Evolutionary conservation across 2,797 vertebrate genomes (phyloP), one percentile per base, ranked within the genome.

Genomic region (Pantherophis vulpinus): DNA sequence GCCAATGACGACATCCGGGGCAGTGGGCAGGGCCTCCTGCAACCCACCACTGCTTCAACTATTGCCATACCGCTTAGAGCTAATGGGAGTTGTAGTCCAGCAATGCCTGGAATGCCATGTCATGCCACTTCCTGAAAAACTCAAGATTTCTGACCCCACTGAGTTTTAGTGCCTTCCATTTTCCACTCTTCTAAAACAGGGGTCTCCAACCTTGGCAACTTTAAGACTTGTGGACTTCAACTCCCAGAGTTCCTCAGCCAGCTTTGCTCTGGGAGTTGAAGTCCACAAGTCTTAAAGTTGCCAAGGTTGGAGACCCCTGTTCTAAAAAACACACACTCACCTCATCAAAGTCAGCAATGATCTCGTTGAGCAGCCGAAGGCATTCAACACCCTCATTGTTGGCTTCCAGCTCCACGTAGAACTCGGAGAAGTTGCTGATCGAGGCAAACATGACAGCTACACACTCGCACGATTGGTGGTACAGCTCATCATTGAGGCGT

Each of bases 381-480:
- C 99, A 99, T 97, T 99, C 99, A 59, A 99, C 99, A 0, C 99
- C 99, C 96, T 99, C 99, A 0, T 99, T 99, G 98, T 99, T 99
- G 96, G 99, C 99, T 98, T 99, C 99, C 93, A 99, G 97, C 98
- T 99, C 99, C 94, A 99, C 98, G 3, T 99, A 99, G 97, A 99
- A 99, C 97, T 99, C 99, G 0, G 99, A 99, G 97, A 99, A 99
- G 95, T 99, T 99, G 98, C 98, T 99, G 96, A 99, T 99, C 96
- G 99, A 99, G 97, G 99, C 99, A 0, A 99, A 99, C 99, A 99
- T 99, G 97, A 99, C 99, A 0, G 98, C 99, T 96, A 99, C 99
- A 0, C 99, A 99, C 97, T 99, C 99, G 0, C 99, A 99, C 0
- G 99, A 99, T 98, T 99, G 99, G 96, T 99, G 99, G 96, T 99